Evolutionary conservation across 2,888 invertebrate species (phyloP).

Genomic region (Andrena praecox): DNA sequence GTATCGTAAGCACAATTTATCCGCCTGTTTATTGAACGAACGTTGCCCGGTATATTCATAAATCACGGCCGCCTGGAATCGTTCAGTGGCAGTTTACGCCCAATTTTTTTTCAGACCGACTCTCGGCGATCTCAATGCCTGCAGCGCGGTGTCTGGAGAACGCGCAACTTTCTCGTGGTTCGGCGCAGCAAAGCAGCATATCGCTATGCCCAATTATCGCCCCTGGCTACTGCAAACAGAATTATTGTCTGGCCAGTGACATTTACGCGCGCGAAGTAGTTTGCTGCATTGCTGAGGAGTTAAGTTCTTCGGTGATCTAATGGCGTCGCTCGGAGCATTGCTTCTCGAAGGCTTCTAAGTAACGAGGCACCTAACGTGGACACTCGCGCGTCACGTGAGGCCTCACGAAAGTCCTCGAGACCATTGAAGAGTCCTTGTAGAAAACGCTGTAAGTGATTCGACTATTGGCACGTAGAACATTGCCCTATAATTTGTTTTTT

Average conservation of each 20-base stretch:
- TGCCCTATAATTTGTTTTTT: too few relatives aligned
- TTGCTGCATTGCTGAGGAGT: background rate
- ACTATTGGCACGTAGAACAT: too few relatives aligned
- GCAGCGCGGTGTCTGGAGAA: background rate
- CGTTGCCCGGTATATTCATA: background rate
- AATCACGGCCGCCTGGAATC: background rate
- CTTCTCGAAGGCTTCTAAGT: too few relatives aligned
- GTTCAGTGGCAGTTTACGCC: background rate
- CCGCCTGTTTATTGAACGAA: background rate
- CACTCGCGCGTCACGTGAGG: too few relatives aligned
- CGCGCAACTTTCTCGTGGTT: background rate
- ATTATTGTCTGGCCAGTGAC: background rate
- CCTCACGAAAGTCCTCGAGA: too few relatives aligned
- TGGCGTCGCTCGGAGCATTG: too few relatives aligned
- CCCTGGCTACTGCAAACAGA: background rate
- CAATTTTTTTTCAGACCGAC: background rate
- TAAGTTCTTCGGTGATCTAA: background rate
- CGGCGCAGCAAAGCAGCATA: background rate
- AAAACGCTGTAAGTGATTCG: too few relatives aligned
- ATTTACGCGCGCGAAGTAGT: background rate
- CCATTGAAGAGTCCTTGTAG: too few relatives aligned
- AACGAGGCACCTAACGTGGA: too few relatives aligned
- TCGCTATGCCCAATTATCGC: background rate
- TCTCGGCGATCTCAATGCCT: slow-evolving; percentile 7
- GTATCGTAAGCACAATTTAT: background rate